These are phyloP conservation scores for Sarcophilus harrisii DNA, from an alignment of 2,797 vertebrate genomes.

Conservation along the genomic window DNA sequence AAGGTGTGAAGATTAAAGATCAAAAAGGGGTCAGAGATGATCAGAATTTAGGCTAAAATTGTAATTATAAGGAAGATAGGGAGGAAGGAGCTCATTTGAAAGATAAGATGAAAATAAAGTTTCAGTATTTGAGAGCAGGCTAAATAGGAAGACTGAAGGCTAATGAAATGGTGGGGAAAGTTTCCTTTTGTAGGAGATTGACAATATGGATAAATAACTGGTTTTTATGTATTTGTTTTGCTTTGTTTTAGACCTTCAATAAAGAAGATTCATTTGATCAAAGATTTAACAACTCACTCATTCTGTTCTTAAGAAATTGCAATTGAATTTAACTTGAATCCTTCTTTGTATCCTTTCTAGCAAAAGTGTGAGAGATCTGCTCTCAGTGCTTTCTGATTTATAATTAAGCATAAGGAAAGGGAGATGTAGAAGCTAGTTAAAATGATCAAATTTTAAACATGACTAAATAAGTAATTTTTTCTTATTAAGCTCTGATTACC, in stretches of 20 bases:
- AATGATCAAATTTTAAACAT: not conserved
- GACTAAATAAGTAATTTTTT: not conserved
- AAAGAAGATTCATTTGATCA: not conserved
- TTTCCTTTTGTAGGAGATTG: not conserved
- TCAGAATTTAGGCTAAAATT: not conserved
- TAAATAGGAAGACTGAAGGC: not conserved
- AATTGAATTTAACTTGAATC: not conserved
- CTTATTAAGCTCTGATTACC: not conserved
- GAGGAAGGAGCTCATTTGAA: not conserved
- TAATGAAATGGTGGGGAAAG: not conserved
- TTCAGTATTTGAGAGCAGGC: conserved; percentile 5
- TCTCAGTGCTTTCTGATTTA: not conserved
- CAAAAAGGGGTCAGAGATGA: not conserved
- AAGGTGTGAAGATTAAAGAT: not conserved
- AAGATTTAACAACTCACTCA: not conserved
- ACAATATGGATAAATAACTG: not conserved
- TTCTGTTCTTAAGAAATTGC: no score
- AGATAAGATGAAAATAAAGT: not conserved
- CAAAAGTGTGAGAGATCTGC: not conserved
- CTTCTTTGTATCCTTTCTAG: not conserved
- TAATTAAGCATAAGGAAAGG: not conserved
- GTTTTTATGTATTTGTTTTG: not conserved
- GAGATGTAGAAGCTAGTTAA: not conserved
- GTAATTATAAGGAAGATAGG: conserved; percentile 10
- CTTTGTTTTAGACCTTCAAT: conserved; percentile 6